These are phyloP conservation scores for Dinocampus coccinellae DNA, from an alignment of 2,888 invertebrate species.

Conservation along the genomic window DNA sequence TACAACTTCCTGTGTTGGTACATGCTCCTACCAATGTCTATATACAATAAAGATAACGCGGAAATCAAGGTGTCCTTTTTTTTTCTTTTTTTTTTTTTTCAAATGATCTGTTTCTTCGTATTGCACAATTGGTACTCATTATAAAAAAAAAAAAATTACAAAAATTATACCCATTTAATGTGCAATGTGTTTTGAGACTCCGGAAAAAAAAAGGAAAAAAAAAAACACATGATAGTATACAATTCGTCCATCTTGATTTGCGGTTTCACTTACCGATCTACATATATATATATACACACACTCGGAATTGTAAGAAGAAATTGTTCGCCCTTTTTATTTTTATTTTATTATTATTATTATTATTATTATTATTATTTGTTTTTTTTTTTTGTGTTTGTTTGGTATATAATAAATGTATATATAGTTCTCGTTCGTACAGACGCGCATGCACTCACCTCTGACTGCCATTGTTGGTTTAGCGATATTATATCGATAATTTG, in stretches of 20 bases:
- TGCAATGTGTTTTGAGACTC: background rate
- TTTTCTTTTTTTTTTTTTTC: conserved; percentile 11
- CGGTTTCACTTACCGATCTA: conserved; percentile 39
- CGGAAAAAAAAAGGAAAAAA: background rate
- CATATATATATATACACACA: background rate
- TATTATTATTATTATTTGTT: too few species aligned
- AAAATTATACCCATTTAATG: background rate
- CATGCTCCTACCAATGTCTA: conserved; percentile 22
- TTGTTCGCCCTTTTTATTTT: conserved; percentile 19
- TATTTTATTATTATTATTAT: too few species aligned
- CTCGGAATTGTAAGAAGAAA: background rate
- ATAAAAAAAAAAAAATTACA: background rate
- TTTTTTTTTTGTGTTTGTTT: background rate
- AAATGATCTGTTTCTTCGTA: conserved; percentile 1
- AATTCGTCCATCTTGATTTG: conserved; percentile 40
- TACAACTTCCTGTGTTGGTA: conserved; percentile 49
- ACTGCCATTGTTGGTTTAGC: conserved; percentile 66
- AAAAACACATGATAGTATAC: conserved; percentile 4
- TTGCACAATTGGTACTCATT: background rate
- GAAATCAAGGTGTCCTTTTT: conserved; percentile 6
- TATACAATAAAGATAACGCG: conserved; percentile 19
- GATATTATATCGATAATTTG: conserved; percentile 68
- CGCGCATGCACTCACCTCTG: background rate
- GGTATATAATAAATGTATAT: background rate
- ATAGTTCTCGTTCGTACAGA: conserved; percentile 4